Percentiles rank a stretch among this genome's conserved stretches.
These are phyloP conservation scores for Neolamprologus modestus DNA, from an alignment of 2,113 vertebrate genomes.

Conservation along the genomic window DNA sequence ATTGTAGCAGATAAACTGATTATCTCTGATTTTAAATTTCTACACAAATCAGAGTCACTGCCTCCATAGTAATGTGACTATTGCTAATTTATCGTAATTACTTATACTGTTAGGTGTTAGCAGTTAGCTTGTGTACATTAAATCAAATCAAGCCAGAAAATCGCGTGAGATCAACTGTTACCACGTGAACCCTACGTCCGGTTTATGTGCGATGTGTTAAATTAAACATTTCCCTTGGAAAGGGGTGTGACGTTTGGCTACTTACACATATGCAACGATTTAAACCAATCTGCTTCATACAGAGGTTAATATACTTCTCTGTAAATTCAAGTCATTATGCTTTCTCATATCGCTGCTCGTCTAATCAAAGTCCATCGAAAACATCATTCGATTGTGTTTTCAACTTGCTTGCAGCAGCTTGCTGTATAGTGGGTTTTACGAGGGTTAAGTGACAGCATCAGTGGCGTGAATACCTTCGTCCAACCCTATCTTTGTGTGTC, in stretches of 20 bases:
- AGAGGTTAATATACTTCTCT: background rate
- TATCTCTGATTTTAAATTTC: background rate
- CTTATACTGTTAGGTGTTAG: background rate
- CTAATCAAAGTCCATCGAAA: background rate
- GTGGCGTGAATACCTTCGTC: background rate
- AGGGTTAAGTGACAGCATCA: background rate
- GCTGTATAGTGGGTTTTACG: background rate
- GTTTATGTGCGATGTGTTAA: background rate
- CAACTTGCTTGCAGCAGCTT: background rate
- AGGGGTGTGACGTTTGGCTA: background rate
- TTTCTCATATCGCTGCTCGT: background rate
- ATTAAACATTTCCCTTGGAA: background rate
- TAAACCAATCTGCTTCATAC: background rate
- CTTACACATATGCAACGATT: background rate
- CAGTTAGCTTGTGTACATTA: background rate
- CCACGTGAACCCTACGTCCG: background rate
- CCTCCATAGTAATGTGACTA: background rate
- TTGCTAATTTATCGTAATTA: accelerated
- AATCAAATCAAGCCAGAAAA: background rate
- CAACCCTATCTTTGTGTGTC: background rate
- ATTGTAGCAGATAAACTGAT: background rate
- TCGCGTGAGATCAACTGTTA: background rate
- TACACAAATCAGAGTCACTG: background rate
- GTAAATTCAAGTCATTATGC: background rate
- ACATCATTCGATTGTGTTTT: background rate